These are phyloP conservation scores for Excalfactoria chinensis DNA, from an alignment of 2,113 vertebrate species.

Conservation along the genomic window DNA sequence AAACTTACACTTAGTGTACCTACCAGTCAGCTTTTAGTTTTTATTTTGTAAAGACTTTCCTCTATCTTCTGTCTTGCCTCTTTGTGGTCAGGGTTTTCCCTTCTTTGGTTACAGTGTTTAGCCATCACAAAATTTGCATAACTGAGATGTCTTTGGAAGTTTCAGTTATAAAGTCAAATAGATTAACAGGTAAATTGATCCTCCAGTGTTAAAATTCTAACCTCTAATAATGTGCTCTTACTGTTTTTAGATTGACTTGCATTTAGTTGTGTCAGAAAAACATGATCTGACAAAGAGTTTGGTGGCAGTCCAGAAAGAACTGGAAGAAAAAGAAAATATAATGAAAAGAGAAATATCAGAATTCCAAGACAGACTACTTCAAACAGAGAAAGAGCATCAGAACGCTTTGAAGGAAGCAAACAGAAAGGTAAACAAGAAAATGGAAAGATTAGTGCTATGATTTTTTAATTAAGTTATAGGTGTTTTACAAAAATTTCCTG, in stretches of 20 bases:
- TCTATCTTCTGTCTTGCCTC: neutral
- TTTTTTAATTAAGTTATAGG: neutral
- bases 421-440: slow-evolving; percentile 54
- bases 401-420: slow-evolving; percentile 47
- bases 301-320: slow-evolving; percentile 52
- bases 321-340: slow-evolving; percentile 62
- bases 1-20: rapidly evolving
- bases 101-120: neutral
- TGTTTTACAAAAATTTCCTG: neutral
- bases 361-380: slow-evolving; percentile 66
- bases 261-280: slow-evolving; percentile 63
- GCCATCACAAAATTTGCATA: neutral
- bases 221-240: neutral
- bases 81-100: neutral
- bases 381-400: slow-evolving; percentile 41
- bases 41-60: neutral
- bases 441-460: neutral
- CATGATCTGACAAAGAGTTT: slow-evolving; percentile 63
- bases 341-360: slow-evolving; percentile 65
- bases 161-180: neutral
- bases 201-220: neutral
- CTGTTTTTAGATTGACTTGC: slow-evolving; percentile 69
- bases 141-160: neutral
- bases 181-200: neutral
- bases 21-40: neutral